Conservation (phyloP, 1,140 invertebrate species). For the Bombus superbus region DNA sequence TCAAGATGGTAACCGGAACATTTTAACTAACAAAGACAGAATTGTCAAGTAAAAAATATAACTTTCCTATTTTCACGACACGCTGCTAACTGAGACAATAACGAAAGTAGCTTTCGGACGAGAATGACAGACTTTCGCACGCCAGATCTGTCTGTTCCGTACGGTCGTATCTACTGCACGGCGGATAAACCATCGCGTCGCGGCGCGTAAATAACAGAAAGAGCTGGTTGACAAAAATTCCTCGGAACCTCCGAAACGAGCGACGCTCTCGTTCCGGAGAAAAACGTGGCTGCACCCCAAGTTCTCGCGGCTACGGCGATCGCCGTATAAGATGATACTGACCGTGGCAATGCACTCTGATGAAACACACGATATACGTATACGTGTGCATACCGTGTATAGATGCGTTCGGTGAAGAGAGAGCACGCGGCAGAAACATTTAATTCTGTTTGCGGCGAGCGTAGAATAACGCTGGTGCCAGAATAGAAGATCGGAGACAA, state of each 20-base stretch:
- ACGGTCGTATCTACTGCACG: background rate
- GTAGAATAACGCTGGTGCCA: slow-evolving; percentile 59
- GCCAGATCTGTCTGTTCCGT: background rate
- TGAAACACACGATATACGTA: background rate
- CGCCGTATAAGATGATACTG: no score
- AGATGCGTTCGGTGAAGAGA: background rate
- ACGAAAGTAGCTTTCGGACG: background rate
- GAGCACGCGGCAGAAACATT: slow-evolving; percentile 56
- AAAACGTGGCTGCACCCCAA: background rate
- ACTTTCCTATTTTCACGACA: background rate
- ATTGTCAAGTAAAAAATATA: rapidly evolving
- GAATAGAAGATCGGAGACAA: slow-evolving; percentile 69
- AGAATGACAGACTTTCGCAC: background rate
- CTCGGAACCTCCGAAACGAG: background rate
- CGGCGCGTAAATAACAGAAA: background rate
- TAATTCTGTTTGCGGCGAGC: slow-evolving; percentile 73
- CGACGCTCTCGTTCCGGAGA: no score
- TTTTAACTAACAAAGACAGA: background rate
- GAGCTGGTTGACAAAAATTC: background rate
- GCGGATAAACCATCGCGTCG: background rate
- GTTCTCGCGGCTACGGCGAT: background rate
- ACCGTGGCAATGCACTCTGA: background rate
- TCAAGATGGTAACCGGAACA: background rate
- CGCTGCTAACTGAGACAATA: background rate
- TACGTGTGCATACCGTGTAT: background rate